Conservation (phyloP, 2,113 vertebrate species). For the Hemicordylus capensis region DNA sequence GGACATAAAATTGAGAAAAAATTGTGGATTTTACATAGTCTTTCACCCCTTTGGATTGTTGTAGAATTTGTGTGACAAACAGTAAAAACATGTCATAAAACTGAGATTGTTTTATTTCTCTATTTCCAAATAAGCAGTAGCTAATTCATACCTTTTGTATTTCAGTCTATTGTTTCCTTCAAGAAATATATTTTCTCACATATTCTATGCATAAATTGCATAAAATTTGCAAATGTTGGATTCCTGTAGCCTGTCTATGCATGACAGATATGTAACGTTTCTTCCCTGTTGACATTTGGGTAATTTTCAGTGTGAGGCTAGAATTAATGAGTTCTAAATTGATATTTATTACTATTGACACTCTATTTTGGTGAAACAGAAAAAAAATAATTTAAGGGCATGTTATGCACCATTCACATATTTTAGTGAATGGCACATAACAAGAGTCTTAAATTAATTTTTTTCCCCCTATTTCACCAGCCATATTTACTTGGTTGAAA, state of each 20-base stretch:
- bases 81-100: neutral
- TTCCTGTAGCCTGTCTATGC: neutral
- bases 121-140: neutral
- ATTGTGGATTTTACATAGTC: neutral
- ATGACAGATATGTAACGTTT: neutral
- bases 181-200: neutral
- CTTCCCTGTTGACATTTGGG: neutral
- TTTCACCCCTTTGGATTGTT: neutral
- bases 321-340: constrained; percentile 18
- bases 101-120: neutral
- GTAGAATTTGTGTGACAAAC: neutral
- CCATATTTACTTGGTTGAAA: neutral
- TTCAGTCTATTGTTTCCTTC: neutral
- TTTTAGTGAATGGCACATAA: neutral
- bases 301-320: neutral
- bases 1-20: neutral
- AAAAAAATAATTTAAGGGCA: neutral
- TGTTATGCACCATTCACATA: neutral
- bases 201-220: neutral
- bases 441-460: neutral
- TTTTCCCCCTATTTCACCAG: neutral
- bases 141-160: neutral
- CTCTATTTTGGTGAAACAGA: neutral
- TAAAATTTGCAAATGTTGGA: neutral
- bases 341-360: constrained; percentile 1